Evolutionary conservation across 2,888 invertebrate species (phyloP).

Genomic region (Morinoia aosen): DNA sequence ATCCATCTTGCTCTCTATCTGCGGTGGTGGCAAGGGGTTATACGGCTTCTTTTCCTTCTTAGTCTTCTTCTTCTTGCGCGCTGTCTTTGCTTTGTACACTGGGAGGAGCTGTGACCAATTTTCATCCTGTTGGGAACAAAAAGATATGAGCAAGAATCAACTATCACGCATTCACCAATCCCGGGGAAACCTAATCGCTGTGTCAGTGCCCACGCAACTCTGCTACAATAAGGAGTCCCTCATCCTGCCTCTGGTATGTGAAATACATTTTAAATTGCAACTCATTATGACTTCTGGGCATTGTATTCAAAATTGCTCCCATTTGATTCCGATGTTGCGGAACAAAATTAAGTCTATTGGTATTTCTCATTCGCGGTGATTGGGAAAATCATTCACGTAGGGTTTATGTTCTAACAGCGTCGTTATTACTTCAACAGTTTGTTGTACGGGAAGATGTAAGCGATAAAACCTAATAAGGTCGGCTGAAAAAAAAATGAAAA

Average conservation of each 20-base stretch:
- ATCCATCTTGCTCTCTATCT: constrained; percentile 92
- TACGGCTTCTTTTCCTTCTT: constrained; percentile 93
- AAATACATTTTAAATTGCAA: too few relatives aligned
- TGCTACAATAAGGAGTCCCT: not conserved
- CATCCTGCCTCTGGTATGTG: not conserved
- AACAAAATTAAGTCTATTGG: too few relatives aligned
- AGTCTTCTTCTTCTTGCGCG: constrained; percentile 87
- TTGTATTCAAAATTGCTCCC: too few relatives aligned
- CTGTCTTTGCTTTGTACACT: constrained; percentile 90
- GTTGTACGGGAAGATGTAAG: too few relatives aligned
- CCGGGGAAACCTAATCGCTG: not conserved
- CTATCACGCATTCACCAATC: not conserved
- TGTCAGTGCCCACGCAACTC: not conserved
- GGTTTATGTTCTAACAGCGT: too few relatives aligned
- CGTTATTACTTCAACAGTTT: too few relatives aligned
- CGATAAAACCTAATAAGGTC: too few relatives aligned
- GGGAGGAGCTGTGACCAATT: constrained; percentile 98
- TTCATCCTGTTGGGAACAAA: constrained; percentile 76
- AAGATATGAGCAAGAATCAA: not conserved
- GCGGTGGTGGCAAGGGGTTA: constrained; percentile 97
- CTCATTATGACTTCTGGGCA: too few relatives aligned
- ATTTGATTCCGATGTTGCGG: too few relatives aligned
- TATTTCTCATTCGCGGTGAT: too few relatives aligned
- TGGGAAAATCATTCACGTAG: too few relatives aligned
- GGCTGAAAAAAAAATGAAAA: too few relatives aligned